Evolutionary conservation across 1,140 invertebrate genomes (phyloP).

Genomic region (Pentalonia nigronervosa): DNA sequence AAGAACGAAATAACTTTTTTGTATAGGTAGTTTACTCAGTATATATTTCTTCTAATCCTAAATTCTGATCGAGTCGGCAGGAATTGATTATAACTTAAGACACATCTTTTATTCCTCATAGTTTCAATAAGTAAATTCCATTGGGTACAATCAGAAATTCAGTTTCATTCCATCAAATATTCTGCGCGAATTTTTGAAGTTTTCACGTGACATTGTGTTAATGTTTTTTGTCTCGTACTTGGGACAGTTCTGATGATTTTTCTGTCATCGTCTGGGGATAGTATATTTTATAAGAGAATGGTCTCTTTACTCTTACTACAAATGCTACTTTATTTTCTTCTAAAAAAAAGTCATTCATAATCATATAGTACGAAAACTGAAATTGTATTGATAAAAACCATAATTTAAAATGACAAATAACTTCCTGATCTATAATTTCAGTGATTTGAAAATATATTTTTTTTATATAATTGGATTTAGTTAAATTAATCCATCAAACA

Average conservation of each 20-base stretch:
- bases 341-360: neutral
- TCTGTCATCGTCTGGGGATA: neutral
- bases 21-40: neutral
- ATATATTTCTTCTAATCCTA: neutral
- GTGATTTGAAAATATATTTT: neutral
- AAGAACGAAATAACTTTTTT: neutral
- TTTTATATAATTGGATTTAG: neutral
- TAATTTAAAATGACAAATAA: neutral
- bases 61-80: neutral
- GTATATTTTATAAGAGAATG: neutral
- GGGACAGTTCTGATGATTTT: neutral
- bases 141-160: neutral
- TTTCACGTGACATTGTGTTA: constrained; percentile 28
- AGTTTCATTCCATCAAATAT: neutral
- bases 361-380: neutral
- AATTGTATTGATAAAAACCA: neutral
- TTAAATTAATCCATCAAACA: neutral
- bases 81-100: neutral
- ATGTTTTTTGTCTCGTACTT: neutral
- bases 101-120: neutral
- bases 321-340: neutral
- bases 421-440: neutral
- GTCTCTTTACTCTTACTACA: neutral
- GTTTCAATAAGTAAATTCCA: constrained; percentile 19
- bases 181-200: neutral